phyloP scores from a whole-genome alignment of 1,140 invertebrate genomes.

The Pissodes strobi region DNA sequence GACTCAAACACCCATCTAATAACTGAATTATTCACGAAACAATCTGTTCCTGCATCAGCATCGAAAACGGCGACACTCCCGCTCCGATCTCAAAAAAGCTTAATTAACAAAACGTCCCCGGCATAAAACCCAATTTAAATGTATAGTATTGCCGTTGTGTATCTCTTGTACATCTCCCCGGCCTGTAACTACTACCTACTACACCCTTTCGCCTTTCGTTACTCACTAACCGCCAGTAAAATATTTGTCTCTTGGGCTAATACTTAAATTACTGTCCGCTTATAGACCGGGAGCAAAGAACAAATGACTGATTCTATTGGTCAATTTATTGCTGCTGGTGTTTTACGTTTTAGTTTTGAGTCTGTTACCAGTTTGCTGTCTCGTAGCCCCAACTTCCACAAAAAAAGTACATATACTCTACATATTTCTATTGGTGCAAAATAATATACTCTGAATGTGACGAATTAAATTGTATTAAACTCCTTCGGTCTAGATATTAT shows the following conservation, averaged over 20 bases:
- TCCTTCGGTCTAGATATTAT: too few species aligned
- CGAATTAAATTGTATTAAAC: too few species aligned
- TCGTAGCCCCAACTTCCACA: too few species aligned
- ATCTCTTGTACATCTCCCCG: conserved; percentile 2
- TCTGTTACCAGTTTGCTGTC: too few species aligned
- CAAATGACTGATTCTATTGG: too few species aligned
- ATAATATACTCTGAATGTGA: too few species aligned
- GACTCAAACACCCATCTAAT: too few species aligned
- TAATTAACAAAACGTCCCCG: conserved; percentile 28
- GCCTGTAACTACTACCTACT: conserved; percentile 5
- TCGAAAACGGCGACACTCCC: conserved; percentile 7
- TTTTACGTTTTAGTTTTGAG: too few species aligned
- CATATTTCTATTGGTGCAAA: too few species aligned
- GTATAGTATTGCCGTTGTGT: conserved; percentile 31
- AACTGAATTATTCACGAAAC: conserved; percentile 29
- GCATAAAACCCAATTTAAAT: conserved; percentile 36
- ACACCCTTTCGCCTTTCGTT: conserved; percentile 31
- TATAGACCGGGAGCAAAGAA: conserved; percentile 14
- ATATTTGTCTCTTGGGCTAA: conserved; percentile 31
- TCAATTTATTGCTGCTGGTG: too few species aligned
- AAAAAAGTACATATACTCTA: too few species aligned
- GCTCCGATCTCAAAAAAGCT: conserved; percentile 20
- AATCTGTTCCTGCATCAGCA: conserved; percentile 12
- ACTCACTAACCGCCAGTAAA: conserved; percentile 26
- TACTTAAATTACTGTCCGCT: conserved; percentile 4